Conservation (phyloP, 2,113 vertebrate genomes). For the Thamnaconus septentrionalis region DNA sequence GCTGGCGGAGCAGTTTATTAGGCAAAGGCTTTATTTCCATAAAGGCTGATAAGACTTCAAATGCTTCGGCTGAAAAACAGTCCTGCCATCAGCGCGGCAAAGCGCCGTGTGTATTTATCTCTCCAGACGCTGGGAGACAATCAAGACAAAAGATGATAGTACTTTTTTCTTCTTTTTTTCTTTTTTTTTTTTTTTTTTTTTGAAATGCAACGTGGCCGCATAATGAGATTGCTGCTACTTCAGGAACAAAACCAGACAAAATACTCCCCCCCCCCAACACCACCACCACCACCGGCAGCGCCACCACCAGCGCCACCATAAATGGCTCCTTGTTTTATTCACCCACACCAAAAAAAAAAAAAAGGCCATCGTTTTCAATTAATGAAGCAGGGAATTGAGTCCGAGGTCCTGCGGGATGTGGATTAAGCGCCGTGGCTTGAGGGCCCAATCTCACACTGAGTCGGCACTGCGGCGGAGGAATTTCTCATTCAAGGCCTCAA, state of each 20-base stretch:
- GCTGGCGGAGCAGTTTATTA: conserved; percentile 68
- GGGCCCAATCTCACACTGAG: conserved; percentile 90
- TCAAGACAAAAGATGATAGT: conserved; percentile 71
- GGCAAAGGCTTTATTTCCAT: conserved; percentile 71
- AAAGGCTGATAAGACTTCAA: conserved; percentile 74
- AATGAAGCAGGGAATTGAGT: conserved; percentile 97
- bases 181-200: conserved; percentile 9
- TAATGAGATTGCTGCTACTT: conserved; percentile 81
- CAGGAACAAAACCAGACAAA: conserved; percentile 85
- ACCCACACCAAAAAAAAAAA: conserved; percentile 70
- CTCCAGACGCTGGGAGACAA: conserved; percentile 60
- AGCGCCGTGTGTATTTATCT: conserved; percentile 62
- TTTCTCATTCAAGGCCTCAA: conserved; percentile 83
- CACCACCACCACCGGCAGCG: too few species aligned
- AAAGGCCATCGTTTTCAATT: conserved; percentile 94
- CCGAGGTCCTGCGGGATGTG: conserved; percentile 88
- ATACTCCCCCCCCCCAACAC: conserved; percentile 70
- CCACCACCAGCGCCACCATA: conserved; percentile 48
- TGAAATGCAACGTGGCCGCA: conserved; percentile 57
- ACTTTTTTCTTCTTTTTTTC: not conserved
- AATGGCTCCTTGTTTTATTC: conserved; percentile 80
- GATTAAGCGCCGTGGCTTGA: conserved; percentile 93
- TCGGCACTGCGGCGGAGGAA: conserved; percentile 73
- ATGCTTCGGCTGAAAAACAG: conserved; percentile 64
- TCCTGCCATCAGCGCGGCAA: conserved; percentile 48